Base-by-base conservation (phyloP, 2,888 invertebrate genomes). In the Tiliacea aurago region DNA sequence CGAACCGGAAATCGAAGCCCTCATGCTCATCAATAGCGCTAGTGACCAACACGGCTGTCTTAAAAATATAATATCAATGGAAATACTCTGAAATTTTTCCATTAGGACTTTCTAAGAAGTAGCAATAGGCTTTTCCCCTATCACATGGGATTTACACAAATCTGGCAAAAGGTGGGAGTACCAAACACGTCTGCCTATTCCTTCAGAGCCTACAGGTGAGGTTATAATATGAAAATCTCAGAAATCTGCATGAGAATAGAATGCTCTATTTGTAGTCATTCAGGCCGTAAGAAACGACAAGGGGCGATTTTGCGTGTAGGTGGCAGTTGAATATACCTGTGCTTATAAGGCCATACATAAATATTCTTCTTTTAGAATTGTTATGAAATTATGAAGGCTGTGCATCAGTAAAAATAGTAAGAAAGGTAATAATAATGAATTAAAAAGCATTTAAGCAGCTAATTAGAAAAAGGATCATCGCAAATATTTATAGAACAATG, bases 261-360 rank as follows among this genome's bases (percentile, higher is more conserved):
- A 53, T 28, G 18, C n/a, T 37, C 45, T 72, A 72, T 74, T 58
- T 33, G 23, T 23, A 55, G 15, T 23, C 18, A n/a, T 28, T 53
- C 6, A 33, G 33, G 15, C 11, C 11, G 5, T 56, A 28, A 56
- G 18, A 33, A 56, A 37, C n/a, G 45, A 28, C 28, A 18, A 28
- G 6, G 37, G 9, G 6, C 9, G n/a, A 59, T 37, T 58, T 18
- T 45, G n/a, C 6, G 28, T 28, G 65, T 59, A 56, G 49, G 73
- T 33, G 33, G 28, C 45, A 65, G 37, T 10, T 13, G 1, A 43
- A n/a, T n/a, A 62, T 37, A 45, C 13, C n/a, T n/a, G n/a, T 28
- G 41, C 49, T 56, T 47, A 55, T 15, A 33, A 28, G 7, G n/a
- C 49, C 55, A 15, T 43, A 11, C 4, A 51, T 6, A 13, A 47